These are phyloP conservation scores for Agonopterix alstromeriana DNA, from an alignment of 2,888 invertebrate species.

Conservation along the genomic window DNA sequence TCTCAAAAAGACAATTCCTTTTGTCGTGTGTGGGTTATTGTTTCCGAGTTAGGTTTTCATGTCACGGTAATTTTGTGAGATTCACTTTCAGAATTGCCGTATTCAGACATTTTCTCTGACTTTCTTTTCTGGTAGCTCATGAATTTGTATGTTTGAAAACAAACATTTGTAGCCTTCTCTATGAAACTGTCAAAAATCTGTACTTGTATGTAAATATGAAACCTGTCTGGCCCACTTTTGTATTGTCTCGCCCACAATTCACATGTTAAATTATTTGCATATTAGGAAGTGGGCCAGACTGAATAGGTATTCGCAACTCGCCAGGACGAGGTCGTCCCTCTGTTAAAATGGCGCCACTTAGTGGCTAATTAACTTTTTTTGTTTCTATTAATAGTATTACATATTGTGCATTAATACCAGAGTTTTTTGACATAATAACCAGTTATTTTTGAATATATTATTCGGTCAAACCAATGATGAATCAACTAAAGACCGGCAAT, in stretches of 20 bases:
- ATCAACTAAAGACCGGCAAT: too few species aligned
- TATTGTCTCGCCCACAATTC: conserved; percentile 61
- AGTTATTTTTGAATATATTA: conserved; percentile 1
- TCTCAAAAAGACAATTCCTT: conserved; percentile 10
- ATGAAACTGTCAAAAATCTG: conserved; percentile 38
- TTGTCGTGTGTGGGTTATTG: conserved; percentile 7
- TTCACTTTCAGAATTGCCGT: conserved; percentile 20
- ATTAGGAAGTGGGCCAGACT: conserved; percentile 62
- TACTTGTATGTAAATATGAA: conserved; percentile 37
- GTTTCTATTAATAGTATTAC: conserved; percentile 4
- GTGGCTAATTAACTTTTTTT: conserved; percentile 4
- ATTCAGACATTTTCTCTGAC: conserved; percentile 18
- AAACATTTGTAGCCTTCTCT: conserved; percentile 15
- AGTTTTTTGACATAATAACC: conserved; percentile 8
- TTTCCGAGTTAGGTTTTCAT: conserved; percentile 9
- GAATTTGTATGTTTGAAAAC: conserved; percentile 25
- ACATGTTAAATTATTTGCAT: conserved; percentile 59
- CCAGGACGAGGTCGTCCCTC: conserved; percentile 28
- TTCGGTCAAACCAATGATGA: too few species aligned
- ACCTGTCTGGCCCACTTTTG: conserved; percentile 48
- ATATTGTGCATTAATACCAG: not conserved
- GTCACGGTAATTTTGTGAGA: conserved; percentile 7
- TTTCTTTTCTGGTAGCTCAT: conserved; percentile 29
- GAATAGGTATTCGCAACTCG: conserved; percentile 41
- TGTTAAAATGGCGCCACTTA: conserved; percentile 15